Evolutionary conservation across 2,113 vertebrate species (phyloP).

Genomic region (Tautogolabrus adspersus): DNA sequence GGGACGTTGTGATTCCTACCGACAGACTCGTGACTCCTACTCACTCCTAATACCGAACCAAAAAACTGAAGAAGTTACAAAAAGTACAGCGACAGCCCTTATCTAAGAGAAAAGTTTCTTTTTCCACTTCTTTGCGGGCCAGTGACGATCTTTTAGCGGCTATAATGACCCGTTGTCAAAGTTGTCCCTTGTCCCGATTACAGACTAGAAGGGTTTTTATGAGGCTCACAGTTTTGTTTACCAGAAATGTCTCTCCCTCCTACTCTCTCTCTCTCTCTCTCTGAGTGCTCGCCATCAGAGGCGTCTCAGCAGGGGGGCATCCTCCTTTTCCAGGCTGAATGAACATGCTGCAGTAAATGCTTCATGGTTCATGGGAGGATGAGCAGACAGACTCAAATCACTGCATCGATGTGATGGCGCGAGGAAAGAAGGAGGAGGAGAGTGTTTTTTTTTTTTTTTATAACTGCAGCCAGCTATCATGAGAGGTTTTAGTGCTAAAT

Average conservation of each 20-base stretch:
- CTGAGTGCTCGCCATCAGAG: slow-evolving; percentile 59
- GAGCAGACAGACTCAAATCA: slow-evolving; percentile 63
- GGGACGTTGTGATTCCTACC: slow-evolving; percentile 11
- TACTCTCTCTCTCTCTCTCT: slow-evolving; percentile 16
- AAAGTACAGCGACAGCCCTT: neutral
- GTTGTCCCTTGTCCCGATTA: slow-evolving; percentile 4
- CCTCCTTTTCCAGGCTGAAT: slow-evolving; percentile 56
- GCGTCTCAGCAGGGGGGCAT: slow-evolving; percentile 61
- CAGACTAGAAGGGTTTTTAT: neutral
- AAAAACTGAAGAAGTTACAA: neutral
- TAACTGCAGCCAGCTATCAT: neutral
- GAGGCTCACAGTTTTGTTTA: slow-evolving; percentile 44
- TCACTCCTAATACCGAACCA: slow-evolving; percentile 8
- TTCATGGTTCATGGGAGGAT: slow-evolving; percentile 43
- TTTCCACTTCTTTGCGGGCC: neutral
- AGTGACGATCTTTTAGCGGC: neutral
- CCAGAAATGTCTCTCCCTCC: slow-evolving; percentile 4
- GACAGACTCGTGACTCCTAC: slow-evolving; percentile 1
- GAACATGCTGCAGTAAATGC: slow-evolving; percentile 68
- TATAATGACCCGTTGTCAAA: slow-evolving; percentile 33
- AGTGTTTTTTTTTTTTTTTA: slow-evolving; percentile 30
- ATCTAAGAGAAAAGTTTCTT: neutral
- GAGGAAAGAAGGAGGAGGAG: slow-evolving; percentile 32
- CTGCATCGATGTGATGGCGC: slow-evolving; percentile 25
- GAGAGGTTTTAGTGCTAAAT: slow-evolving; percentile 13